Evolutionary conservation across 1,140 invertebrate genomes (phyloP), one percentile per base, ranked within the genome.

Genomic region (Chionoecetes opilio): DNA sequence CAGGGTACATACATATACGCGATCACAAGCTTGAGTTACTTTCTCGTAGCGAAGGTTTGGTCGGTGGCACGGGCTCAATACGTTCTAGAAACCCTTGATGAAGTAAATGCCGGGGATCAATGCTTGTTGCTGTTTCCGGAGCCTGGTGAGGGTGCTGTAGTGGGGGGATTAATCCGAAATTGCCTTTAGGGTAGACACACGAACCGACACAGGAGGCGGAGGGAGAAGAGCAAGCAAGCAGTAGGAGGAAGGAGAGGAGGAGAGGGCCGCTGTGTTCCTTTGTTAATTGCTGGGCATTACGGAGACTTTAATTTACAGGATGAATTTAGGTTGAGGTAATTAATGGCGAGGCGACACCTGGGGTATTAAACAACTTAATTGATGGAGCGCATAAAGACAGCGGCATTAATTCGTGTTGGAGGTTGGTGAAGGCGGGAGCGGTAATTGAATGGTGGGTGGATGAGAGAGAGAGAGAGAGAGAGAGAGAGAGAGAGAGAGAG

Each of bases 311-410:
- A 75, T 75, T 75, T 75, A 75, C 63, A 75, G 63, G 63, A 75
- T 75, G 63, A 75, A 75, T 75, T 75, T 75, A 75, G 63, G 63
- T 75, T 75, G 63, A n/a, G 63, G 63, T 75, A 75, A 75, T 75
- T 75, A 75, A 75, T 75, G 63, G n/a, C 63, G 63, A 75, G 63
- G 63, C 63, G 63, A 75, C 63, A 75, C 63, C 63, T 75, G 63
- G 63, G 63, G 63, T 75, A 75, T 75, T 75, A 75, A 75, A 75
- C 63, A 75, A n/a, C 63, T 75, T 75, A 75, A 75, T 75, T 75
- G 63, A 75, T 75, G 63, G 63, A 75, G 63, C 63, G 63, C 63
- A 75, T 75, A 75, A 75, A 75, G 63, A 75, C 63, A 75, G 63
- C 63, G 63, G 63, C 63, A 75, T 75, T 75, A 75, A n/a, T 75